Evolutionary conservation across 2,888 invertebrate species (phyloP).

Genomic region (Ectropis crepuscularia): DNA sequence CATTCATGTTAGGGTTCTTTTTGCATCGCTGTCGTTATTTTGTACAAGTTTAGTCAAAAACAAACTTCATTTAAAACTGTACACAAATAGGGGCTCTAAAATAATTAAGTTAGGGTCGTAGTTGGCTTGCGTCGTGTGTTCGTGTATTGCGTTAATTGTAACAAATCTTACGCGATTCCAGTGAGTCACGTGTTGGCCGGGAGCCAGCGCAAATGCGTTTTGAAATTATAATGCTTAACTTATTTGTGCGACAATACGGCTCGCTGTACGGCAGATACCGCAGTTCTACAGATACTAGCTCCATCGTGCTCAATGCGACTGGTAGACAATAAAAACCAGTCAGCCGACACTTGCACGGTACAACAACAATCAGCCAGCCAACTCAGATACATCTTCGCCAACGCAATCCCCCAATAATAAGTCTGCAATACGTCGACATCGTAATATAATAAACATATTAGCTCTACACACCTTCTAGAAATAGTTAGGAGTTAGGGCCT

Average conservation of each 20-base stretch:
- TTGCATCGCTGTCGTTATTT: not conserved
- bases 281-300: too few species aligned
- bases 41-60: constrained; percentile 7
- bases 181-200: constrained; percentile 64
- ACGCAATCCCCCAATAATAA: too few species aligned
- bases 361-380: too few species aligned
- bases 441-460: too few species aligned
- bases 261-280: not conserved
- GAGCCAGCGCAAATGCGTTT: constrained; percentile 62
- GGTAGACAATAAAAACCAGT: too few species aligned
- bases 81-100: not conserved
- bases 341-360: too few species aligned
- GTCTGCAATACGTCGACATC: too few species aligned
- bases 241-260: constrained; percentile 43
- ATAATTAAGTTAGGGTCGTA: not conserved
- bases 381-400: too few species aligned
- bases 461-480: too few species aligned
- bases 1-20: not conserved
- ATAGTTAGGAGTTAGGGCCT: too few species aligned
- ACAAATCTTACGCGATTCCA: constrained; percentile 57
- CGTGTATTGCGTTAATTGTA: constrained; percentile 55
- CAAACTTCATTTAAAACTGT: not conserved
- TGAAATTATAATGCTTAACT: constrained; percentile 53
- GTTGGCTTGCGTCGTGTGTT: not conserved
- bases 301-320: too few species aligned